These are phyloP conservation scores for Anguilla megastoma DNA, from an alignment of 2,797 vertebrate genomes.

Conservation along the genomic window DNA sequence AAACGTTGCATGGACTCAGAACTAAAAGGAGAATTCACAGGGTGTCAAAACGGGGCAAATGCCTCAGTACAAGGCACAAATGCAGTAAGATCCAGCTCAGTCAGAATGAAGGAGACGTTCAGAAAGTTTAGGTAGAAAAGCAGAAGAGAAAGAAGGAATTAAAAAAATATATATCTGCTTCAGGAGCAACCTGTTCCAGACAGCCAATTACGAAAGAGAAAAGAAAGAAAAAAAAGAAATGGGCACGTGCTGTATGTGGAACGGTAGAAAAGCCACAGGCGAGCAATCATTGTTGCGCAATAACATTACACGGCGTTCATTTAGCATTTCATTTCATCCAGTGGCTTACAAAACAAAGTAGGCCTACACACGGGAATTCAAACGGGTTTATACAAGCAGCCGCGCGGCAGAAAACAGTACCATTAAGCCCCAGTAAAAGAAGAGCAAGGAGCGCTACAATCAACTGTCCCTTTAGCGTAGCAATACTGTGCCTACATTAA, in stretches of 20 bases:
- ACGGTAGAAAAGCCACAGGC: background rate
- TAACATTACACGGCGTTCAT: background rate
- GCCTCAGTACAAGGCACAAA: background rate
- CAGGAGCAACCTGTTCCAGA: background rate
- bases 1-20: background rate
- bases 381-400: too few species aligned
- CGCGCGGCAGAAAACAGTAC: too few species aligned
- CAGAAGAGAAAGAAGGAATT: background rate
- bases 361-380: too few species aligned
- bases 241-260: background rate
- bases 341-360: background rate
- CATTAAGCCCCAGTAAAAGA: too few species aligned
- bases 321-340: background rate
- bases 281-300: background rate
- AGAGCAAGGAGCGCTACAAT: too few species aligned
- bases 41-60: background rate
- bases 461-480: too few species aligned
- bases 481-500: background rate
- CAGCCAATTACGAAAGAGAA: background rate
- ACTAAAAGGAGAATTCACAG: background rate
- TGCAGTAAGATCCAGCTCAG: background rate
- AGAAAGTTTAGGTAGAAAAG: background rate
- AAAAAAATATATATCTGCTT: background rate
- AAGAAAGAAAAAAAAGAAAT: background rate
- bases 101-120: background rate